These are phyloP conservation scores for Trichomycterus rosablanca DNA, from an alignment of 2,113 vertebrate genomes.

Conservation along the genomic window DNA sequence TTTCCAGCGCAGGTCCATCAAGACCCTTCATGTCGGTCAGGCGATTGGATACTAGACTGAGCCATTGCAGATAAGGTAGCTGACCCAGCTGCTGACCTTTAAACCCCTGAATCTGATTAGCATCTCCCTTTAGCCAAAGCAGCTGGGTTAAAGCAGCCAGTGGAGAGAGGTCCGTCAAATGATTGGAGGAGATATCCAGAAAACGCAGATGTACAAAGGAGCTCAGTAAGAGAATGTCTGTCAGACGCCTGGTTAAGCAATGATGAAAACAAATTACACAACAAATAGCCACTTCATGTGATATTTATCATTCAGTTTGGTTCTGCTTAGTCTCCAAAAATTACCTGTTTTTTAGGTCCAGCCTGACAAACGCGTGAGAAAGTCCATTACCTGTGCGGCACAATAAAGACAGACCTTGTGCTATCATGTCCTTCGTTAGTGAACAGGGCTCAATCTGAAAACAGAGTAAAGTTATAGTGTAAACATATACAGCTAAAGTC, in stretches of 20 bases:
- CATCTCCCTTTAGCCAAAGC: conserved; percentile 85
- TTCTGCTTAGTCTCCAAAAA: conserved; percentile 15
- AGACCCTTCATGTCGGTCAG: conserved; percentile 73
- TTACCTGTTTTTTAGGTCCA: conserved; percentile 78
- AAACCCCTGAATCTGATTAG: conserved; percentile 66
- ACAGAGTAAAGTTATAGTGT: not conserved
- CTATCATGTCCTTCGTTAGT: conserved; percentile 70
- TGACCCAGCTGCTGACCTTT: conserved; percentile 67
- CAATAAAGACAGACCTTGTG: conserved; percentile 77
- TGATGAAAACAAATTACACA: not conserved
- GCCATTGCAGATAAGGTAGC: conserved; percentile 79
- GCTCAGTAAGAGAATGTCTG: conserved; percentile 72
- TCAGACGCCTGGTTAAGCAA: conserved; percentile 67
- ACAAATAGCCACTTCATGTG: not conserved
- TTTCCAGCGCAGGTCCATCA: conserved; percentile 70
- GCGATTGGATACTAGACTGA: conserved; percentile 78
- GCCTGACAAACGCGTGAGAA: conserved; percentile 79
- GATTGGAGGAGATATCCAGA: conserved; percentile 85
- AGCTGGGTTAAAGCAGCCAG: conserved; percentile 77
- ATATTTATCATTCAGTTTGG: not conserved
- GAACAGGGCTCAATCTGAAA: conserved; percentile 41
- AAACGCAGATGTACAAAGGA: conserved; percentile 82
- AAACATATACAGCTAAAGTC: not conserved
- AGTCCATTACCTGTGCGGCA: conserved; percentile 77
- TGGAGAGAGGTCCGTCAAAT: conserved; percentile 75